phyloP scores from a whole-genome alignment of 2,113 vertebrate species.

The Xiphophorus maculatus region DNA sequence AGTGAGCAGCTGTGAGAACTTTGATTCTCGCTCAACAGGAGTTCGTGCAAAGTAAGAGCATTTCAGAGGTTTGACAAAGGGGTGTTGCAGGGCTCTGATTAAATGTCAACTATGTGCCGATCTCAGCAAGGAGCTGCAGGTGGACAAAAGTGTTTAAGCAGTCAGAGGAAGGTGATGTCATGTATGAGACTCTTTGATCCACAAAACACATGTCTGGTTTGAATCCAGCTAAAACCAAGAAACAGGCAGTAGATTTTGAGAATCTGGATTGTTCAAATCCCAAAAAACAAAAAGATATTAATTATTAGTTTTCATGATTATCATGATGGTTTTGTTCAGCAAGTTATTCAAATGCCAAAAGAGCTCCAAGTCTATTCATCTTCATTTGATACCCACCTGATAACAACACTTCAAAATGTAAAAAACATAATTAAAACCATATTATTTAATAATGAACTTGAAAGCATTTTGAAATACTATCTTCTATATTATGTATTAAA shows the following conservation, averaged over 20 bases:
- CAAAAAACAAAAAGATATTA: neutral
- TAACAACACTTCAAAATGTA: no score
- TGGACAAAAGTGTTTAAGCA: conserved; percentile 16
- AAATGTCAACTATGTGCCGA: conserved; percentile 64
- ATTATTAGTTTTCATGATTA: neutral
- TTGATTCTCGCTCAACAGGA: conserved; percentile 66
- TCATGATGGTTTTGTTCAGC: no score
- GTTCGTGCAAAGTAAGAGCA: conserved; percentile 53
- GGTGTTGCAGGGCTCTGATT: conserved; percentile 62
- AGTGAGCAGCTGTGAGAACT: conserved; percentile 77
- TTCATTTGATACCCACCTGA: no score
- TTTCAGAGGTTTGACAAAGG: conserved; percentile 68
- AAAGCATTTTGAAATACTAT: no score
- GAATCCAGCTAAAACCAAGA: neutral
- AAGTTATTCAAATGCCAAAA: no score
- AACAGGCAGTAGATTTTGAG: neutral
- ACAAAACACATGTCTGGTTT: conserved; percentile 15
- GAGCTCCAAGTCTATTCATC: no score
- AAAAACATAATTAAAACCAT: no score
- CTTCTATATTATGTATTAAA: no score
- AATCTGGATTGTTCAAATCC: neutral
- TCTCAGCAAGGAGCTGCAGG: conserved; percentile 48
- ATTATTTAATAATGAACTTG: no score
- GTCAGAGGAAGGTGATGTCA: conserved; percentile 45
- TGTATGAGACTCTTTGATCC: conserved; percentile 38